Conservation (phyloP, 2,888 invertebrate species). For the Drosophila niveifrons region DNA sequence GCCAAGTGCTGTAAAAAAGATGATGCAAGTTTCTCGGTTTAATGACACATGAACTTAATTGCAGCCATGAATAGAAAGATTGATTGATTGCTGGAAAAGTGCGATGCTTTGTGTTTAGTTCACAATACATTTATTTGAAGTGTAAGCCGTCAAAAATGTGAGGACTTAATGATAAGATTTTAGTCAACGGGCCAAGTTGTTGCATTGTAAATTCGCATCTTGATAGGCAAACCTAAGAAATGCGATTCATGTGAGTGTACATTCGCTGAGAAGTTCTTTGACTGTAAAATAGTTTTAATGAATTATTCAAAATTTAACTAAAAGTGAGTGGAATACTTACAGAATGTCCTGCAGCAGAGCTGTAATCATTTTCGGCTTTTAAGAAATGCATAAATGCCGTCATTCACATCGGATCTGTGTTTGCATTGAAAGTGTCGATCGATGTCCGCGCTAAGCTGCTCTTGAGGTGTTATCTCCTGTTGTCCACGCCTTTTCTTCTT, state of each 20-base stretch:
- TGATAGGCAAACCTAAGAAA: constrained; percentile 59
- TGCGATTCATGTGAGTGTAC: constrained; percentile 48
- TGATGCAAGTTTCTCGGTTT: constrained; percentile 1
- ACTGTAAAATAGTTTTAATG: background rate
- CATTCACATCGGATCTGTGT: constrained; percentile 64
- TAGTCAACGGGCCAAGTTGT: constrained; percentile 48
- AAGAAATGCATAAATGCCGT: constrained; percentile 54
- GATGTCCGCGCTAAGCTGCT: constrained; percentile 31
- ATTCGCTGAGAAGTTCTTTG: constrained; percentile 47
- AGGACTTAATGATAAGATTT: background rate
- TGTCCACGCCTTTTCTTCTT: background rate
- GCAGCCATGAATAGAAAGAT: constrained; percentile 8
- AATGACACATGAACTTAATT: constrained; percentile 5
- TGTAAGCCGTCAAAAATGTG: background rate
- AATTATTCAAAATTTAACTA: background rate
- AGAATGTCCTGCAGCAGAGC: background rate
- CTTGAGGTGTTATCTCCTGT: background rate
- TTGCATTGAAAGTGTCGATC: constrained; percentile 55
- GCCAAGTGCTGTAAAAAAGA: background rate
- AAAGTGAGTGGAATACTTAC: constrained; percentile 36
- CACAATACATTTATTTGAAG: constrained; percentile 17
- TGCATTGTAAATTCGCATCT: constrained; percentile 50
- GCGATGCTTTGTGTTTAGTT: background rate
- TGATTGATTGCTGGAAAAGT: background rate
- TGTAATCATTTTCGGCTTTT: constrained; percentile 49